Percentiles rank a stretch among this genome's conserved stretches.
Evolutionary conservation across 64 coral and sea anemone species (phyloP).

Genomic region (Montipora sp.): DNA sequence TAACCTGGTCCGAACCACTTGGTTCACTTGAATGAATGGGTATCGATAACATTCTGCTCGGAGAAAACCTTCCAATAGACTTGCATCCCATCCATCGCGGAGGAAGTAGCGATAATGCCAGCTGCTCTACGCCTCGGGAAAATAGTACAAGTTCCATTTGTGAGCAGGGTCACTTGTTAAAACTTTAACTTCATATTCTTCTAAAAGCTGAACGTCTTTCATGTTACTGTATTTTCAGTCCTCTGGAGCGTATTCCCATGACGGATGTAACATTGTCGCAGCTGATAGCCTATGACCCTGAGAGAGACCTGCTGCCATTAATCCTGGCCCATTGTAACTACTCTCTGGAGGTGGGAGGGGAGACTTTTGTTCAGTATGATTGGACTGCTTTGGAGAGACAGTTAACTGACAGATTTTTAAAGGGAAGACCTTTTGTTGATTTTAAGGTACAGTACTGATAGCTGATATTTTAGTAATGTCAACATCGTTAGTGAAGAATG

Average conservation of each 20-base stretch:
- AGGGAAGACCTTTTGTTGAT: constrained; percentile 57
- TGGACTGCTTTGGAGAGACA: constrained; percentile 66
- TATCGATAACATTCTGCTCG: no score
- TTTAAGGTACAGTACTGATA: constrained; percentile 43
- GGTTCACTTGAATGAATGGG: no score
- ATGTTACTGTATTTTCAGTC: background rate
- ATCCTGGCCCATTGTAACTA: constrained; percentile 68
- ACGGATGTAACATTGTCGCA: constrained; percentile 53
- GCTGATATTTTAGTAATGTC: background rate
- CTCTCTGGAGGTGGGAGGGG: constrained; percentile 72
- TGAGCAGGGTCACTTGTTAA: background rate
- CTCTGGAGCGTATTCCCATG: constrained; percentile 7
- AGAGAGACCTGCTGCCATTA: constrained; percentile 60
- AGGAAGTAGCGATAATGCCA: no score
- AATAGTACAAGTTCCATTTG: background rate
- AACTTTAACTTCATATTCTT: background rate
- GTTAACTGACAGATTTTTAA: constrained; percentile 60
- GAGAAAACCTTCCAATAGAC: no score
- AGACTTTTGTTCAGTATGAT: constrained; percentile 60
- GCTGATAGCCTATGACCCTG: constrained; percentile 65
- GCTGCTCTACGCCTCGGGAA: no score
- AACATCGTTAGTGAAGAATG: no score
- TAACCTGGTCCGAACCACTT: no score
- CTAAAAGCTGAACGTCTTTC: no score
- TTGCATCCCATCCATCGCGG: no score